A percentile compares a stretch with the other conserved stretches of the same genome.
Conservation (phyloP, 2,797 vertebrate species). For the Alcedo quadribrachys region DNA sequence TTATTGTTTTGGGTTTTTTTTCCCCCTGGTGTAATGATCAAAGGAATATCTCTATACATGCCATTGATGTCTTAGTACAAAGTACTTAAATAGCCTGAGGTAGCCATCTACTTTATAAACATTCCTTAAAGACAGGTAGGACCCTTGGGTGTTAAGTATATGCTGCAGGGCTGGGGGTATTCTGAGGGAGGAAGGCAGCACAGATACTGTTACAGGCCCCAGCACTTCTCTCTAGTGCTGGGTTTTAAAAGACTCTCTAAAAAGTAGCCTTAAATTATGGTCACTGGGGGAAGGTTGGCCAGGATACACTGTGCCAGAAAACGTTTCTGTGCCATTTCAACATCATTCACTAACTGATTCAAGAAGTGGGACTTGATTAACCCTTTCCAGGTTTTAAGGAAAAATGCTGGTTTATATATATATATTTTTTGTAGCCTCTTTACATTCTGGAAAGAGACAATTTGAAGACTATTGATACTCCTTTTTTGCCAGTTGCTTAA, state of each 20-base stretch:
- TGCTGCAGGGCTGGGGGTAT: not conserved
- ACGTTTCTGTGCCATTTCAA: conserved; percentile 24
- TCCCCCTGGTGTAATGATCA: conserved; percentile 50
- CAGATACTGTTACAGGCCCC: conserved; percentile 26
- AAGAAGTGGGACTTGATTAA: conserved; percentile 42
- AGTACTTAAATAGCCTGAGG: conserved; percentile 57
- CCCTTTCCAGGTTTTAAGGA: conserved; percentile 20
- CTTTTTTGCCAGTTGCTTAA: not conserved
- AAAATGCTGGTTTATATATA: not conserved
- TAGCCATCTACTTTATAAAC: conserved; percentile 53
- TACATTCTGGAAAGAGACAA: not conserved
- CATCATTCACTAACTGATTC: not conserved
- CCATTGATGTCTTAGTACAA: conserved; percentile 68
- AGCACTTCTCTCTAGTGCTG: not conserved
- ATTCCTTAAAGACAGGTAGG: conserved; percentile 63
- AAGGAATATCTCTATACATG: conserved; percentile 61
- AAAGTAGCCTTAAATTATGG: conserved; percentile 52
- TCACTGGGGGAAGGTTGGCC: conserved; percentile 47
- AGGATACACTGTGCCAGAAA: not conserved
- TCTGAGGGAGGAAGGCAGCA: not conserved
- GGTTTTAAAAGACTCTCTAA: conserved; percentile 34
- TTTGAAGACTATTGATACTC: not conserved
- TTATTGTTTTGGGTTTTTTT: not conserved
- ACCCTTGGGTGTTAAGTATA: conserved; percentile 31
- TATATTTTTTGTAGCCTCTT: not conserved